Percentiles rank a stretch among this genome's conserved stretches.
phyloP scores from a whole-genome alignment of 2,113 vertebrate genomes.

The Eidolon helvum region DNA sequence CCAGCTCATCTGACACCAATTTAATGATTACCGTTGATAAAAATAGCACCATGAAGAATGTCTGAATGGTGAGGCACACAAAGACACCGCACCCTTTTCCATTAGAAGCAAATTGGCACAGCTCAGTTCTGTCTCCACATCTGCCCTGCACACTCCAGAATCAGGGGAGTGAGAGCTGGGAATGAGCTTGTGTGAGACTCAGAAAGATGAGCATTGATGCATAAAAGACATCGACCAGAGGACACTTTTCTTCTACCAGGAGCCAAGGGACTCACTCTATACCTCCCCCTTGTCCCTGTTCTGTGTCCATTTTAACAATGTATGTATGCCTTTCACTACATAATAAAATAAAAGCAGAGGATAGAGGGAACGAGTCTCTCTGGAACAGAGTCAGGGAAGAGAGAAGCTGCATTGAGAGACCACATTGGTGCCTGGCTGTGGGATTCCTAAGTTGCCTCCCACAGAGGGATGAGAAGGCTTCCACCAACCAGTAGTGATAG shows the following conservation, averaged over 20 bases:
- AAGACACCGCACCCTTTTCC: slow-evolving; percentile 70
- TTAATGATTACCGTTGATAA: slow-evolving; percentile 77
- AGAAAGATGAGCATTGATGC: not conserved
- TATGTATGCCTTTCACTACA: not conserved
- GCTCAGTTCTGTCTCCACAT: slow-evolving; percentile 61
- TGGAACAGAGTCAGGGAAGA: not conserved
- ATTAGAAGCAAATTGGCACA: slow-evolving; percentile 71
- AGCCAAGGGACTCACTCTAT: not conserved
- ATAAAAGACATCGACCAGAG: not conserved
- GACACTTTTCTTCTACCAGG: not conserved
- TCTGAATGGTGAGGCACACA: slow-evolving; percentile 73
- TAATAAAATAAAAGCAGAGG: not conserved
- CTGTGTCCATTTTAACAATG: not conserved
- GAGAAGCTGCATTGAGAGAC: not conserved
- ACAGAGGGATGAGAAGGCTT: not conserved
- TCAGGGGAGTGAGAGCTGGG: not conserved
- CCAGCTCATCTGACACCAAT: slow-evolving; percentile 81
- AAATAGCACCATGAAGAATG: slow-evolving; percentile 79
- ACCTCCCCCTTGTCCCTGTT: not conserved
- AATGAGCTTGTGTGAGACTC: not conserved
- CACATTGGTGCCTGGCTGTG: not conserved
- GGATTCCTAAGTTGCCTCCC: not conserved
- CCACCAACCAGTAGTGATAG: not conserved
- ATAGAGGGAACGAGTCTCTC: not conserved
- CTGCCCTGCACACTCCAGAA: slow-evolving; percentile 60